phyloP scores from a whole-genome alignment of 2,113 vertebrate genomes.

The Formicarius rufipectus region DNA sequence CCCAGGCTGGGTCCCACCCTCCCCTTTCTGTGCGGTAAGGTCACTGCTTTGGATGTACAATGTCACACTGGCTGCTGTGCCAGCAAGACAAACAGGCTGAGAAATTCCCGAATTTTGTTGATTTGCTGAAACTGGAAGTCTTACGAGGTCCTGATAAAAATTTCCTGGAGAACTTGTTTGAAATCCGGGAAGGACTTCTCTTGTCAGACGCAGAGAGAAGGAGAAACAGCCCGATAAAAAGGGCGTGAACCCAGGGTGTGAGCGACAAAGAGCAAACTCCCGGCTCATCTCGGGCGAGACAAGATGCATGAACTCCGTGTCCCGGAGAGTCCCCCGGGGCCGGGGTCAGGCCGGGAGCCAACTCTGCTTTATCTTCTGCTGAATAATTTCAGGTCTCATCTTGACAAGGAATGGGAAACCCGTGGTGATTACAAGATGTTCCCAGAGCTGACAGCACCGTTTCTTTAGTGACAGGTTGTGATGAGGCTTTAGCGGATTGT shows the following conservation, averaged over 20 bases:
- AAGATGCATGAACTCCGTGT: neutral
- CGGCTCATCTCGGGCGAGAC: rapidly evolving
- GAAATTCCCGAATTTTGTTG: neutral
- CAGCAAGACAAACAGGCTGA: neutral
- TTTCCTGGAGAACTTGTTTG: neutral
- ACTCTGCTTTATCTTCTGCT: slow-evolving; percentile 19
- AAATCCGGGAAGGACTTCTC: neutral
- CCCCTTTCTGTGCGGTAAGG: neutral
- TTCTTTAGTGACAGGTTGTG: neutral
- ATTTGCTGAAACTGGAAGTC: neutral
- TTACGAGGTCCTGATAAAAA: neutral
- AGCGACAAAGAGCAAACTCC: neutral
- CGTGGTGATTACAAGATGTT: neutral
- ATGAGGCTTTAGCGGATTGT: neutral
- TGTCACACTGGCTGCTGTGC: neutral
- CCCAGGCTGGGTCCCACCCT: neutral
- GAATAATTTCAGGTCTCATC: neutral
- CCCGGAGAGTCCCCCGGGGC: neutral
- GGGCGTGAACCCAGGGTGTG: neutral
- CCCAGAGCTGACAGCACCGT: neutral
- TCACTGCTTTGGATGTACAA: rapidly evolving
- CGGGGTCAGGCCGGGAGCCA: neutral
- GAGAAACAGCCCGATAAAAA: slow-evolving; percentile 1
- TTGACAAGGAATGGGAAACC: neutral
- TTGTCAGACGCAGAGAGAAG: neutral